Conservation (phyloP, 2,797 vertebrate species). For the Chiloscyllium punctatum region DNA sequence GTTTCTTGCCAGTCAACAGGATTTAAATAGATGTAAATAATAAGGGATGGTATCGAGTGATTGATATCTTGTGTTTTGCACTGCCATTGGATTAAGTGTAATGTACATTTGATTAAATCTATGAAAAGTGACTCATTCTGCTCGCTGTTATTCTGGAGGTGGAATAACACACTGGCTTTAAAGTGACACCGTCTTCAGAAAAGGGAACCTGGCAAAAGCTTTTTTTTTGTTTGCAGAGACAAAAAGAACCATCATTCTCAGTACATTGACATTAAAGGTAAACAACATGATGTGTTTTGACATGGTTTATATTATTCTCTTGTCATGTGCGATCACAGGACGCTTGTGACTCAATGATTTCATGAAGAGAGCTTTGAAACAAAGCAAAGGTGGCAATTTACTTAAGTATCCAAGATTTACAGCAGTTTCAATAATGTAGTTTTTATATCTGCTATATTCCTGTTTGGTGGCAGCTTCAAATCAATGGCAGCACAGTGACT, state of each 20-base stretch:
- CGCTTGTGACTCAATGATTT: neutral
- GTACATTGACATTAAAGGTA: neutral
- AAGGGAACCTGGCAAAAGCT: neutral
- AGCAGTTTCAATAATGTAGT: neutral
- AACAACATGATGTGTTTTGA: conserved; percentile 22
- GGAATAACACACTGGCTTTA: neutral
- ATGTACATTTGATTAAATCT: neutral
- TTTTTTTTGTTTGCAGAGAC: neutral
- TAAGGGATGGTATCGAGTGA: neutral
- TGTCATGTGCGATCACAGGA: conserved; percentile 6
- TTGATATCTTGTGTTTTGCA: neutral
- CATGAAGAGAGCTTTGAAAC: neutral
- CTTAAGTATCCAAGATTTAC: neutral
- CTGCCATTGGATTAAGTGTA: neutral
- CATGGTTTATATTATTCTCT: neutral
- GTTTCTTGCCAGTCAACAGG: neutral
- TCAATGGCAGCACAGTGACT: neutral
- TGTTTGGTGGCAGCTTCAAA: neutral
- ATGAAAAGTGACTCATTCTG: neutral
- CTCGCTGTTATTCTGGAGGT: neutral
- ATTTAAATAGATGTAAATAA: neutral
- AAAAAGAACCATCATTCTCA: conserved; percentile 3
- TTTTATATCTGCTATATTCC: neutral
- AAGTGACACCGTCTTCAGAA: neutral
- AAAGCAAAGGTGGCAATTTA: neutral